Evolutionary conservation across 2,888 invertebrate species (phyloP).

Genomic region (Zhuqinia jingwanae): DNA sequence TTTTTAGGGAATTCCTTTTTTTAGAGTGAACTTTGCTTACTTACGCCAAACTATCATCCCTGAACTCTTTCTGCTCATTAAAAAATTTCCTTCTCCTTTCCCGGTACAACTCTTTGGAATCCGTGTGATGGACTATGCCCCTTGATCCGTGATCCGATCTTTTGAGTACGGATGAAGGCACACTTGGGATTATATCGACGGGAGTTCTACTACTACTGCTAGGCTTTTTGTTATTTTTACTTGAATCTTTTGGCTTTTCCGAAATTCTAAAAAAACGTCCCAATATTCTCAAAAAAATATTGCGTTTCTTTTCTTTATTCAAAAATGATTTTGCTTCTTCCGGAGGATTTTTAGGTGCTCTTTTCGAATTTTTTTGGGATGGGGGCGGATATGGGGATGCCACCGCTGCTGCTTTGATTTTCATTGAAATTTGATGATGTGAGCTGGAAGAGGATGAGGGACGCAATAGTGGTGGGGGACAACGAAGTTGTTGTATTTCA

Average conservation of each 20-base stretch:
- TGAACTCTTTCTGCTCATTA: conserved; percentile 41
- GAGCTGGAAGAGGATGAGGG: not conserved
- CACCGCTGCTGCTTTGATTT: not conserved
- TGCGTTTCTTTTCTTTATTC: not conserved
- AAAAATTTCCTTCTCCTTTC: conserved; percentile 30
- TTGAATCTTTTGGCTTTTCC: not conserved
- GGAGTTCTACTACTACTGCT: not conserved
- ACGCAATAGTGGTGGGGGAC: not conserved
- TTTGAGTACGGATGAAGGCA: not conserved
- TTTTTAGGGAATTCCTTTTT: too few species aligned
- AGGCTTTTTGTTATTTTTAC: not conserved
- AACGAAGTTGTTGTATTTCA: not conserved
- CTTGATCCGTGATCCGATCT: not conserved
- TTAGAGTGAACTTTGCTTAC: not conserved
- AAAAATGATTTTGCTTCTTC: not conserved
- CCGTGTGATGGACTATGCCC: conserved; percentile 28
- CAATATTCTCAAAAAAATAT: not conserved
- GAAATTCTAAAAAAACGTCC: not conserved
- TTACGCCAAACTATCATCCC: conserved; percentile 44
- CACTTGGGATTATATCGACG: not conserved
- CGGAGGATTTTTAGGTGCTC: not conserved
- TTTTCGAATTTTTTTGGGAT: too few species aligned
- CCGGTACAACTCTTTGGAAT: conserved; percentile 42
- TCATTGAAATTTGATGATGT: not conserved
- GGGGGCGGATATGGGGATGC: too few species aligned